Base-by-base conservation (phyloP, 2,888 invertebrate species). In the Drosophila anceps region DNA sequence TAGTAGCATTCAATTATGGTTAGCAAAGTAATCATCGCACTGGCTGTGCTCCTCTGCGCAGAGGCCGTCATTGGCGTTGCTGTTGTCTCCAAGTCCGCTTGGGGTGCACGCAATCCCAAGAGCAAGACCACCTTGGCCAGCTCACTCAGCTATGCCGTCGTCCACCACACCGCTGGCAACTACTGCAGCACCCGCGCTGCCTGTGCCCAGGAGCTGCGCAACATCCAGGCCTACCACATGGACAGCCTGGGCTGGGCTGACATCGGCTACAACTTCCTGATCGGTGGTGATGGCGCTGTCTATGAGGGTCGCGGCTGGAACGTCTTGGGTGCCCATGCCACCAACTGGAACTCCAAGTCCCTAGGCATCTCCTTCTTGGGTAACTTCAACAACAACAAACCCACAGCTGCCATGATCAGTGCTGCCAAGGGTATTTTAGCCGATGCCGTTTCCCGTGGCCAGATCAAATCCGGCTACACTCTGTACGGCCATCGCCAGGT, bases 321-420 rank as follows among this genome's bases (percentile, higher is more conserved):
- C 20, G 73, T 77, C n/a, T n/a, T 84, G 46, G 91, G 91, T 63
- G 88, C 88, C 15, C 90, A 91, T 79, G 88, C 91, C 10, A 64
- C 69, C 63, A 80, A 77, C 74, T 91, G 86, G 83, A 91, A 91
- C 68, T 67, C 72, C 60, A 84, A 88, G 69, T 81, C 88, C 7
- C 67, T 91, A 66, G 92, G 91, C 62, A 88, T 91, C 67, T 81
- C 87, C 68, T 88, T 92, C 73, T 81, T 91, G 62, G 91, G 91
- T 53, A 84, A 90, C 75, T 88, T 58, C 69, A 88, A 76, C 76
- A n/a, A 63, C 46, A 63, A 5, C 76, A 74, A 55, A 12, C 46
- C 81, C 33, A 77, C 68, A 7, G 69, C 85, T 2, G 74, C 76
- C 24, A 88, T 89, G 78, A 80, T 91, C 54, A 48, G 54, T 20